phyloP scores from a whole-genome alignment of 1,140 invertebrate genomes.

The Procambarus clarkii region DNA sequence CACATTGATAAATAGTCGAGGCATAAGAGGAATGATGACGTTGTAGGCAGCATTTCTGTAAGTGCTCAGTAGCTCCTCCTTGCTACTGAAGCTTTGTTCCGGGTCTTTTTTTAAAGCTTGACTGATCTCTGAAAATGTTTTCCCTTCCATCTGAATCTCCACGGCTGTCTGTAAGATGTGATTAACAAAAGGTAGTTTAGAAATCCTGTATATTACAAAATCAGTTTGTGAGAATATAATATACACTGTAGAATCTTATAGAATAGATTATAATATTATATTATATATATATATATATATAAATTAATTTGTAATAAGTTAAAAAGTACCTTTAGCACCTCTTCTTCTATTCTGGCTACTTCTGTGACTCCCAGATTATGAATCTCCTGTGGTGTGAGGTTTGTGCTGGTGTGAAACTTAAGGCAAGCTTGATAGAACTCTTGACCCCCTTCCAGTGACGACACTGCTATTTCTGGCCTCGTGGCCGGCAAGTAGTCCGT shows the following conservation, averaged over 20 bases:
- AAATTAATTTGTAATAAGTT: neutral
- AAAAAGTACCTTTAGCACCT: constrained; percentile 75
- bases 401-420: constrained; percentile 75
- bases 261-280: too few relatives aligned
- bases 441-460: constrained; percentile 74
- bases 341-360: constrained; percentile 75
- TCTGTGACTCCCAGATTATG: constrained; percentile 76
- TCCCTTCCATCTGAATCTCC: constrained; percentile 64
- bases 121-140: constrained; percentile 70
- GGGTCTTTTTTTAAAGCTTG: constrained; percentile 65
- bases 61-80: constrained; percentile 74
- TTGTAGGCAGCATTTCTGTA: constrained; percentile 74
- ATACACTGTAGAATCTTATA: too few relatives aligned
- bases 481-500: constrained; percentile 74
- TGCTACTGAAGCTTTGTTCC: constrained; percentile 56
- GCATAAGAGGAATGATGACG: constrained; percentile 74
- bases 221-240: too few relatives aligned
- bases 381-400: constrained; percentile 75
- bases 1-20: constrained; percentile 62
- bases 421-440: constrained; percentile 75
- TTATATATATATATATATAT: too few relatives aligned
- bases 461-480: constrained; percentile 73
- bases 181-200: too few relatives aligned
- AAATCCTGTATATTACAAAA: too few relatives aligned
- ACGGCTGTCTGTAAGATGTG: constrained; percentile 72